phyloP scores from a whole-genome alignment of 2,113 vertebrate genomes.

The Platanista minor region DNA sequence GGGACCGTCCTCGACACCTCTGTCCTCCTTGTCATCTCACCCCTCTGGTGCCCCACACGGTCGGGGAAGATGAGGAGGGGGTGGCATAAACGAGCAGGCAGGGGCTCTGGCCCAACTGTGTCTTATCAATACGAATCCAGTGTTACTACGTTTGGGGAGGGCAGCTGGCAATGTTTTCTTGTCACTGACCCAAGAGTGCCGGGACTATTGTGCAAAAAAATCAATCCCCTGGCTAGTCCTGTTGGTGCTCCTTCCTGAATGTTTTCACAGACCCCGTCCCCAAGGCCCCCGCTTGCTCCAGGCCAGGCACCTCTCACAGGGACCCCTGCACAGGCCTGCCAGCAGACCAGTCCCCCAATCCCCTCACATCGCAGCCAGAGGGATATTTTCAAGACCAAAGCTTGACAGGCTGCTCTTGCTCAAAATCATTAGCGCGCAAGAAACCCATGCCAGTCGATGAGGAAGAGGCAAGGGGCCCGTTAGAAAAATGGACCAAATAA shows the following conservation, averaged over 20 bases:
- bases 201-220: background rate
- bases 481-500: background rate
- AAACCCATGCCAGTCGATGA: background rate
- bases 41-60: background rate
- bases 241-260: accelerated
- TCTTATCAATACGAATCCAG: background rate
- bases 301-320: background rate
- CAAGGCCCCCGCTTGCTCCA: background rate
- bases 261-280: background rate
- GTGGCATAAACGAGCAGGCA: background rate
- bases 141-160: background rate
- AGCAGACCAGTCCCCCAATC: accelerated
- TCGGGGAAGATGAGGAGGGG: background rate
- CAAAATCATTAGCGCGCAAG: background rate
- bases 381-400: background rate
- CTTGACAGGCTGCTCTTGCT: too few species aligned
- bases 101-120: background rate
- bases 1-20: background rate
- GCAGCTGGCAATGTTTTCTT: background rate
- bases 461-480: background rate
- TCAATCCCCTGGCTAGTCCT: background rate
- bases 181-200: background rate
- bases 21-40: background rate
- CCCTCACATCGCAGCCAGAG: too few species aligned
- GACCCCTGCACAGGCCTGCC: background rate